These are phyloP conservation scores for Pseudeuparius sepicola DNA, from an alignment of 2,888 invertebrate species.

Conservation along the genomic window DNA sequence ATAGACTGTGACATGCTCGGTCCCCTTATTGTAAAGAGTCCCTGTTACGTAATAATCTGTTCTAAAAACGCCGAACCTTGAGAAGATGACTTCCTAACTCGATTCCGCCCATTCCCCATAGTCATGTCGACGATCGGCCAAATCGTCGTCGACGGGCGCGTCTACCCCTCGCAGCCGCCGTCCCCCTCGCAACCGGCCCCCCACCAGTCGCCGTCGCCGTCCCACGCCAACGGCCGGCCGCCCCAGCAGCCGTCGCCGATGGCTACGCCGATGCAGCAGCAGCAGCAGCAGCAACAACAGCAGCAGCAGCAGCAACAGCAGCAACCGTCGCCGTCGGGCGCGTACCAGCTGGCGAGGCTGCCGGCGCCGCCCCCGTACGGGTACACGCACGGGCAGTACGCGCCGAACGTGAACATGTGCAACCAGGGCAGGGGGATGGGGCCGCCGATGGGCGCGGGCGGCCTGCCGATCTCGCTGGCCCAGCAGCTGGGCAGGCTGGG, in stretches of 20 bases:
- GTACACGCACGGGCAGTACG: constrained; percentile 22
- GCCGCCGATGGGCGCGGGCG: neutral
- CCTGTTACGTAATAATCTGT: too few species aligned
- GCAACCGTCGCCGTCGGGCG: too few species aligned
- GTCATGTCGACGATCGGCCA: constrained; percentile 70
- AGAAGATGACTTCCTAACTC: too few species aligned
- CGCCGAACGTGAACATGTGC: constrained; percentile 13
- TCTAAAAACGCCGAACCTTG: too few species aligned
- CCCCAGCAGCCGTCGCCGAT: constrained; percentile 34
- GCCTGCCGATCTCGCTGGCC: constrained; percentile 30
- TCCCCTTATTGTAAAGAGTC: too few species aligned
- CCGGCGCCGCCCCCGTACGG: constrained; percentile 22
- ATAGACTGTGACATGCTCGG: too few species aligned
- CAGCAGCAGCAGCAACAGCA: constrained; percentile 28
- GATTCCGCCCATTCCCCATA: too few species aligned
- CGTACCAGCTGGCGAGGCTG: constrained; percentile 24
- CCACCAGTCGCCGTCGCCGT: constrained; percentile 32
- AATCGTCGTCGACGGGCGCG: constrained; percentile 74
- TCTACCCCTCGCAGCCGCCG: constrained; percentile 51
- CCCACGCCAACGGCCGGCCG: constrained; percentile 35
- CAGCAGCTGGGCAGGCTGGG: constrained; percentile 31
- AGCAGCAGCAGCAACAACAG: constrained; percentile 15
- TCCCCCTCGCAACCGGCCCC: constrained; percentile 33
- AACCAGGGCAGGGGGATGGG: constrained; percentile 24
- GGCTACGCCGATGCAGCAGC: constrained; percentile 18